Conservation (phyloP, 2,797 vertebrate genomes). For the Argyrosomus regius region DNA sequence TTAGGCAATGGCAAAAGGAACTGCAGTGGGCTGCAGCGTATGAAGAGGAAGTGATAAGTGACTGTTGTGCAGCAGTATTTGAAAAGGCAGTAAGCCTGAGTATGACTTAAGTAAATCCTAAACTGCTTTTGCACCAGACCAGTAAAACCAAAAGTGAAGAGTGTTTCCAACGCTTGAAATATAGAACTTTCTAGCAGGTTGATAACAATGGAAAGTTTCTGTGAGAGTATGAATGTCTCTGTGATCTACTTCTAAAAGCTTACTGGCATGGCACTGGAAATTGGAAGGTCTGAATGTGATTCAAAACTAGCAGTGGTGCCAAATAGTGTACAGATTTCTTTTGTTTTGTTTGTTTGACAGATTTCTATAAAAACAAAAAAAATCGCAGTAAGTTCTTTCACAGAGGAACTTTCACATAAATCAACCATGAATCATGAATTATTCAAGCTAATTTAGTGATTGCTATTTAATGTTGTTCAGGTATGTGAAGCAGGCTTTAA, state of each 20-base stretch:
- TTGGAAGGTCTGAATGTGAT: slow-evolving; percentile 49
- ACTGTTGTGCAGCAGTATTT: slow-evolving; percentile 37
- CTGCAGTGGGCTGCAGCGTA: slow-evolving; percentile 55
- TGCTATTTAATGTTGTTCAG: slow-evolving; percentile 38
- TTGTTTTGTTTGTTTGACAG: slow-evolving; percentile 25
- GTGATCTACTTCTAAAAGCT: slow-evolving; percentile 40
- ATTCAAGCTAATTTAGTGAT: slow-evolving; percentile 38
- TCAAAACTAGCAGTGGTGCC: slow-evolving; percentile 49
- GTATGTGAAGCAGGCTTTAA: slow-evolving; percentile 42
- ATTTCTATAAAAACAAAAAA: slow-evolving; percentile 49
- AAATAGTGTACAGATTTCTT: slow-evolving; percentile 61
- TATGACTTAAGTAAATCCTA: slow-evolving; percentile 43
- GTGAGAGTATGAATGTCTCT: slow-evolving; percentile 49
- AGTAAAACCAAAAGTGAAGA: slow-evolving; percentile 64
- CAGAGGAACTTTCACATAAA: slow-evolving; percentile 27
- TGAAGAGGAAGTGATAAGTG: slow-evolving; percentile 42
- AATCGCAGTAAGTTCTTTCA: slow-evolving; percentile 26
- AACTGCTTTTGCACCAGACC: slow-evolving; percentile 56
- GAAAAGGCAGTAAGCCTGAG: slow-evolving; percentile 44
- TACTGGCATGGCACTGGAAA: slow-evolving; percentile 30
- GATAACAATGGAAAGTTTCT: slow-evolving; percentile 32
- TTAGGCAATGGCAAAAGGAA: slow-evolving; percentile 46
- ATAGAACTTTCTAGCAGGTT: slow-evolving; percentile 34
- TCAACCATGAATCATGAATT: slow-evolving; percentile 30
- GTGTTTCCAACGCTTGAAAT: slow-evolving; percentile 28